Conservation (phyloP, 2,113 vertebrate species). For the Chionomys nivalis region DNA sequence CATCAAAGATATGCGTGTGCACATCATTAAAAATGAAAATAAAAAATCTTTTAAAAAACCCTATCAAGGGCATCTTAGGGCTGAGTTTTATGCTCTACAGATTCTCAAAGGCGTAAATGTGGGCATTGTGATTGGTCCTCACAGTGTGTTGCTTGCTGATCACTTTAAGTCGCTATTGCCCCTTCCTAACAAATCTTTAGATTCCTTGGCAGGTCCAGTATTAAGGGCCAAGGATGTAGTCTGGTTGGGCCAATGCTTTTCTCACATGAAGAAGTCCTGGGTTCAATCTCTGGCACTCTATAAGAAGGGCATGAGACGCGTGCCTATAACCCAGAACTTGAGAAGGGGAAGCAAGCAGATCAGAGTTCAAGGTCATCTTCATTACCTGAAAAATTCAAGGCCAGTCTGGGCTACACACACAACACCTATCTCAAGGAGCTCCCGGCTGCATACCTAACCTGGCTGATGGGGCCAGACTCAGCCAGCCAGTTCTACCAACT, state of each 20-base stretch:
- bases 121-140: background rate
- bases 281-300: background rate
- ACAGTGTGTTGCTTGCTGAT: background rate
- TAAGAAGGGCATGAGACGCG: too few relatives aligned
- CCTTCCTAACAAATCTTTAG: background rate
- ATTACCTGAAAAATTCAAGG: background rate
- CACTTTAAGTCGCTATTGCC: background rate
- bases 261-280: background rate
- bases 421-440: background rate
- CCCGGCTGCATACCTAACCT: background rate
- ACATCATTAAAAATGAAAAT: background rate
- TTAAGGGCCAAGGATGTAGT: background rate
- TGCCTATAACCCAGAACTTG: background rate
- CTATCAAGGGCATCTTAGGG: background rate
- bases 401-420: background rate
- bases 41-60: background rate
- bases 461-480: background rate
- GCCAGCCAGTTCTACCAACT: background rate
- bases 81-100: slow-evolving; percentile 3
- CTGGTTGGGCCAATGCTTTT: background rate
- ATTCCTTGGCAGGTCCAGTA: background rate
- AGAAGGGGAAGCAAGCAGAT: background rate
- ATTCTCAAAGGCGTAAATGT: background rate
- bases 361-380: background rate
- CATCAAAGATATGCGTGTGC: background rate